These are phyloP conservation scores for Menidia menidia DNA, from an alignment of 2,797 vertebrate species.

Conservation along the genomic window DNA sequence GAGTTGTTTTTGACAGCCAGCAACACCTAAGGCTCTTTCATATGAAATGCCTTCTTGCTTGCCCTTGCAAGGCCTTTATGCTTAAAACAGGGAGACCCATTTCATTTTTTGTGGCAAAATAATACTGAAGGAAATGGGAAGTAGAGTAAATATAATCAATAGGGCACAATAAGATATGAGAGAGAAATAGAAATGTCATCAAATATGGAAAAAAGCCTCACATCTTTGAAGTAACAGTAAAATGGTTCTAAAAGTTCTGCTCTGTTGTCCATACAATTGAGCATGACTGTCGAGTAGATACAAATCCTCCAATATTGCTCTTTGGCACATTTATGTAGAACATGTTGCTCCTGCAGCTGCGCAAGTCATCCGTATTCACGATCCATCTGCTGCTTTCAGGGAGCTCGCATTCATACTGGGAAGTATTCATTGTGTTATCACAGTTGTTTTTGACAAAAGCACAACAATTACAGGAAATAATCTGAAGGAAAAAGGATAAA, in stretches of 20 bases:
- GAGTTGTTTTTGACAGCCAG: not conserved
- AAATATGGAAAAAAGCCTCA: not conserved
- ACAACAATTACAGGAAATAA: constrained; percentile 33
- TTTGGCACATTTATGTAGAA: constrained; percentile 22
- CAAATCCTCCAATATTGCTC: constrained; percentile 17
- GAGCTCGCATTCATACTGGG: constrained; percentile 15
- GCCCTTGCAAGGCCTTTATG: not conserved
- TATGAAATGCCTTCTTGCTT: not conserved
- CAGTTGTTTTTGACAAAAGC: constrained; percentile 17
- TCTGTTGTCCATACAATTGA: constrained; percentile 4
- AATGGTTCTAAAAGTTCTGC: not conserved
- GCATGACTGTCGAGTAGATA: constrained; percentile 6
- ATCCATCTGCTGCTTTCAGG: constrained; percentile 42
- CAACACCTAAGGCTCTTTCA: not conserved
- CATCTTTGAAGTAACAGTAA: not conserved
- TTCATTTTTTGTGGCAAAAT: not conserved
- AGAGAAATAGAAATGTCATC: too few relatives aligned
- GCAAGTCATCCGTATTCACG: constrained; percentile 13
- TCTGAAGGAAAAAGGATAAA: constrained; percentile 1
- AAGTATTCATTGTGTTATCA: constrained; percentile 12
- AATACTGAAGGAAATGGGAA: not conserved
- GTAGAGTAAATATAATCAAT: too few relatives aligned
- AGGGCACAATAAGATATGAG: too few relatives aligned
- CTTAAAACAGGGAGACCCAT: not conserved
- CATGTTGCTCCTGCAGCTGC: constrained; percentile 45